Evolutionary conservation across 2,797 vertebrate species (phyloP).

Genomic region (Eurystomus glaucurus): DNA sequence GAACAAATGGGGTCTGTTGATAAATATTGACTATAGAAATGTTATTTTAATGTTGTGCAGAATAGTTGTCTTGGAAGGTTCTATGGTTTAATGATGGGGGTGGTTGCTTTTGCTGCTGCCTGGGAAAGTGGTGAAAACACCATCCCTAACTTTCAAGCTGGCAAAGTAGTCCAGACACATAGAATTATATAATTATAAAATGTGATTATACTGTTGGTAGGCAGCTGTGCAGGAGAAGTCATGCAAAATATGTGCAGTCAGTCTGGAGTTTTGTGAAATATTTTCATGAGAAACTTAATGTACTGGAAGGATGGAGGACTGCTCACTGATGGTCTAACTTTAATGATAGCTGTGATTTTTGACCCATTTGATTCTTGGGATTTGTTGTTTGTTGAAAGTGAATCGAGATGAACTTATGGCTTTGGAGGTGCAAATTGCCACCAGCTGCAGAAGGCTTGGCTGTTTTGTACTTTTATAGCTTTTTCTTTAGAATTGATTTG

Average conservation of each 20-base stretch:
- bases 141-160: background rate
- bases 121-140: background rate
- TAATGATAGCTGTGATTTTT: background rate
- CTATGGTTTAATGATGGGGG: background rate
- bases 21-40: background rate
- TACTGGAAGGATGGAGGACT: background rate
- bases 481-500: slow-evolving; percentile 27
- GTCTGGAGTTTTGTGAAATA: background rate
- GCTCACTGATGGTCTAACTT: background rate
- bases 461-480: background rate
- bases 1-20: background rate
- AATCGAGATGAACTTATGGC: background rate
- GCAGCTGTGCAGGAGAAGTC: background rate
- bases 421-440: slow-evolving; percentile 22
- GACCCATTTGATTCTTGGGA: background rate
- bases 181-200: background rate
- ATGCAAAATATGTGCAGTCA: background rate
- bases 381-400: background rate
- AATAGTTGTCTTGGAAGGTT: background rate
- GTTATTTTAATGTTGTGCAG: background rate
- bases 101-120: background rate
- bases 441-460: background rate
- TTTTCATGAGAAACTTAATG: background rate
- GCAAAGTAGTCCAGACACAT: background rate
- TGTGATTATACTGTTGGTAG: background rate